Base-by-base conservation (phyloP, 2,888 invertebrate genomes). In the Molorchus minor region DNA sequence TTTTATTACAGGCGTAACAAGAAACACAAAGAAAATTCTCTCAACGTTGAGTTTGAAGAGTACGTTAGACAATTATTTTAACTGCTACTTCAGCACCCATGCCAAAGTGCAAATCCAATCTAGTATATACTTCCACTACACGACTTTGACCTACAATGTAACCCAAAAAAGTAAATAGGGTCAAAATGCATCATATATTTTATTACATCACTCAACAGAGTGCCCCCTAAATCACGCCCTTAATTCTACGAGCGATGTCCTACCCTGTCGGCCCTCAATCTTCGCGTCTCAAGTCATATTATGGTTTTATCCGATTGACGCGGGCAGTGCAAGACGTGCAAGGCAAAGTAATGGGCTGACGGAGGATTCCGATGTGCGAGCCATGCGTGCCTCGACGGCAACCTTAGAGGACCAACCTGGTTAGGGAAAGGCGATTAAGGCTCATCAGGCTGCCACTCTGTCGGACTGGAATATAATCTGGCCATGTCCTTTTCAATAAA, bases 281-380 rank as follows among this genome's bases (percentile, higher is more conserved):
- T 64, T 64, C 61, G 29, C 62, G 40, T 73, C 73, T 72, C 75
- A 72, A 72, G 73, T 74, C 75, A 75, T 75, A 77, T 77, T 77
- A 77, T 75, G 76, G 76, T 77, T 77, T 77, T 77, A 77, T 77
- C 77, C 75, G 67, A 62, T 69, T 71, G 67, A 72, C 69, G 71
- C 74, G 72, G 74, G 72, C 71, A 71, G 71, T 64, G 68, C 59
- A 65, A 65, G 67, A 77, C 77, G 76, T 77, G 77, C 75, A 63
- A 64, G 64, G 73, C 71, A 73, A 68, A 71, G 68, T 74, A 72
- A 75, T 75, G 72, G 74, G 70, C 68, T 69, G 68, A 70, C 62
- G 44, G 57, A 41, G 51, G 21, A 41, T 41, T 52, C 40, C 40
- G 13, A 41, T 16, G 46, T 47, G 43, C 41, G 56, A 19, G 30